Base-by-base conservation (phyloP, 2,113 vertebrate species). In the Festucalex cinctus region DNA sequence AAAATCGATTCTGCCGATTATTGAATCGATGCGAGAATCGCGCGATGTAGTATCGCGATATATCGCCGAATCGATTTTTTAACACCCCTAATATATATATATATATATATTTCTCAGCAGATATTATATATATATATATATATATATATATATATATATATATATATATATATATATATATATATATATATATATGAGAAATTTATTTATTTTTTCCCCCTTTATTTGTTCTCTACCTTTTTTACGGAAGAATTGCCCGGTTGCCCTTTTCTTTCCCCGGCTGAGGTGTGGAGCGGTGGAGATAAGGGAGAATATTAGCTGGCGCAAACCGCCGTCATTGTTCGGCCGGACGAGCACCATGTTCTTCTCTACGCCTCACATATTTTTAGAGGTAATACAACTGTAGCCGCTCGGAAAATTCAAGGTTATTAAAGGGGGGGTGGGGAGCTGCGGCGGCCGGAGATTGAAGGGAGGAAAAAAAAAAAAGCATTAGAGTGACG, bases 241-340 rank as follows among this genome's bases (percentile, higher is more conserved):
- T 63, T 76, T 77, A 64, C 41, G 32, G 58, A 63, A 48, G 58
- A 75, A 68, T 71, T 66, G 39, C 71, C 39, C 9, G 7, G 14
- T 28, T 46, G 35, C 37, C 41, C 68, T 69, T 64, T 68, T 81
- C 49, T 69, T 69, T 64, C 77, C 68, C 63, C 28, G 19, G 73
- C 69, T 28, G 61, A 46, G 70, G 74, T 70, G 65, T 73, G 80
- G 69, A 62, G 72, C 74, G 26, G 3, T 1, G 0, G 9, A 71
- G 85, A 87, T 85, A 83, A 56, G 17, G 84, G 73, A 76, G 64
- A 78, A 76, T 83, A 84, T 82, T 81, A 83, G 80, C 75, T 76
- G 65, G 79, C 68, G 62, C 73, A 58, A 68, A 74, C 54, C 73
- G 36, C 70, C 35, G 61, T 75, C 71, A 76, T 81, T 86, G 78